A percentile compares a stretch with the other conserved stretches of the same genome.
Conservation (phyloP, 2,113 vertebrate species). For the Dicentrarchus labrax region DNA sequence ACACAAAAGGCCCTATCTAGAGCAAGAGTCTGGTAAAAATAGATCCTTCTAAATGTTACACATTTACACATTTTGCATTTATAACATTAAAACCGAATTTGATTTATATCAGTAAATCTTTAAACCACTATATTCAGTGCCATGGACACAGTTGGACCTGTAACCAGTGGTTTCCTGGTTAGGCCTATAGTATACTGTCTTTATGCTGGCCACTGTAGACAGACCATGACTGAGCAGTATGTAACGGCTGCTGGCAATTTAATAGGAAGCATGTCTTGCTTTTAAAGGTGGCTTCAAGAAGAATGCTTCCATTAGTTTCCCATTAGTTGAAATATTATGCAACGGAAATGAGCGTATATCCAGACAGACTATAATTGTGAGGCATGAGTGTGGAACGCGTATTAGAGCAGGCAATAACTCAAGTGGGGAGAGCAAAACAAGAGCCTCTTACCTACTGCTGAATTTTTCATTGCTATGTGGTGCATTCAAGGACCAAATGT, state of each 20-base stretch:
- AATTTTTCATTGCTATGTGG: constrained; percentile 45
- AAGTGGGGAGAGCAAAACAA: constrained; percentile 35
- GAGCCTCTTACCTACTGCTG: constrained; percentile 23
- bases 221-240: background rate
- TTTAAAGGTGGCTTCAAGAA: constrained; percentile 7
- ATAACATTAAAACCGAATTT: too few species aligned
- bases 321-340: constrained; percentile 50
- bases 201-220: background rate
- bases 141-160: background rate
- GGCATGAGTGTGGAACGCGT: background rate
- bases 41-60: too few species aligned
- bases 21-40: too few species aligned
- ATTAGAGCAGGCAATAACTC: constrained; percentile 37
- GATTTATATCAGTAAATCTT: too few species aligned
- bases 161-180: background rate
- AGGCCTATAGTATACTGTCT: too few species aligned
- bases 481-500: constrained; percentile 34
- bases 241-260: background rate
- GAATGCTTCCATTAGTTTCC: constrained; percentile 37
- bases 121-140: background rate
- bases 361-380: constrained; percentile 20
- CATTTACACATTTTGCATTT: too few species aligned
- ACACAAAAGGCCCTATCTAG: too few species aligned
- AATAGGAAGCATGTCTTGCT: constrained; percentile 10
- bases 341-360: constrained; percentile 27